Evolutionary conservation across 2,113 vertebrate genomes (phyloP), one percentile per base, ranked within the genome.

Genomic region (Dissostichus mawsoni): DNA sequence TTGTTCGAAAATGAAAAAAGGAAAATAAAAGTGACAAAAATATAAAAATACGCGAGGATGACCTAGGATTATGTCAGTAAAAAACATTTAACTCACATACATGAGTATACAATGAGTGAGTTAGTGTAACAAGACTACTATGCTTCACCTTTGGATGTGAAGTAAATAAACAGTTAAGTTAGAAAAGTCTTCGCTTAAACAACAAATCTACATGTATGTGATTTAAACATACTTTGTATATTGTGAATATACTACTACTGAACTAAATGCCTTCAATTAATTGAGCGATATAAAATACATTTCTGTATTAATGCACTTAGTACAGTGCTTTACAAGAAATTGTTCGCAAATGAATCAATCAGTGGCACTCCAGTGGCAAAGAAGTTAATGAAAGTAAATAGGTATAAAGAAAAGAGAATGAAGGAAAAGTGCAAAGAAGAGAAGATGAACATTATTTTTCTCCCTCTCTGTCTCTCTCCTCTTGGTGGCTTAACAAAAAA

Each of bases 401-500:
- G 25, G 16, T 13, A 52, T 18, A 11, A 53, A 56, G 23, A 64
- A 11, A 65, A n/a, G n/a, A n/a, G n/a, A n/a, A n/a, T n/a, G n/a
- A n/a, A n/a, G n/a, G n/a, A n/a, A 56, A 47, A 71, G 12, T 65
- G 41, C 9, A 82, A 52, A 29, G 36, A 59, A 44, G 75, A 68
- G 16, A 76, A 59, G 64, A 85, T 68, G 79, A 62, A 68, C 76
- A 89, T 87, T 87, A 69, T 73, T 89, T 91, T 90, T 93, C 90
- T 90, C 82, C 84, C 90, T 92, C 82, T 86, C 77, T 92, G 90
- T 87, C 91, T 78, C 84, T 92, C 92, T 93, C 90, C 93, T 93
- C 92, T 94, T 93, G 92, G 90, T 93, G 87, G 76, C 82, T 80
- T n/a, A n/a, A n/a, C n/a, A n/a, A n/a, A n/a, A n/a, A 92, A 94